Percentiles rank a stretch among this genome's conserved stretches.
Evolutionary conservation across 2,797 vertebrate genomes (phyloP).

Genomic region (Ctenochaetus hawaiiensis): DNA sequence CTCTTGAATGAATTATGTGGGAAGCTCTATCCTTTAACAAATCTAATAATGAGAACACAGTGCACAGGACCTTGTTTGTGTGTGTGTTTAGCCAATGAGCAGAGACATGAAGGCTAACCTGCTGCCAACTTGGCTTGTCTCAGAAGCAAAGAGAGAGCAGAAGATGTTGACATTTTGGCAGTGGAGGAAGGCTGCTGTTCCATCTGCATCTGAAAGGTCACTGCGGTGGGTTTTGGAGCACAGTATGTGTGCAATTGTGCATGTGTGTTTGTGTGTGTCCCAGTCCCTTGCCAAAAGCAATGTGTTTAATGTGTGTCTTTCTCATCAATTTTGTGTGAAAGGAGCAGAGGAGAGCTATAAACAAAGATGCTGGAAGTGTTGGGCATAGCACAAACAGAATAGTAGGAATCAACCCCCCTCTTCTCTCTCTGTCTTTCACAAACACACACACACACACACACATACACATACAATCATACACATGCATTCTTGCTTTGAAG

Average conservation of each 20-base stretch:
- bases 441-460: constrained; percentile 4
- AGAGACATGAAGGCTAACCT: constrained; percentile 67
- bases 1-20: constrained; percentile 33
- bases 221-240: constrained; percentile 65
- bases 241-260: constrained; percentile 38
- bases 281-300: constrained; percentile 63
- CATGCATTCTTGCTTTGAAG: constrained; percentile 55
- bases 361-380: constrained; percentile 80
- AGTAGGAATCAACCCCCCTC: constrained; percentile 41
- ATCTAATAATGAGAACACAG: constrained; percentile 41
- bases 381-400: constrained; percentile 74
- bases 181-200: constrained; percentile 71
- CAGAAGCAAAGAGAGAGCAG: constrained; percentile 64
- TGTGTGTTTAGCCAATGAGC: constrained; percentile 46
- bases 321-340: constrained; percentile 74
- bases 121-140: constrained; percentile 73
- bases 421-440: not conserved
- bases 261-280: constrained; percentile 24
- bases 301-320: constrained; percentile 68
- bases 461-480: not conserved
- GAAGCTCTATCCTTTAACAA: constrained; percentile 39
- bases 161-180: constrained; percentile 87
- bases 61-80: constrained; percentile 27
- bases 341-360: constrained; percentile 79
- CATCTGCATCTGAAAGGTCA: constrained; percentile 86